These are phyloP conservation scores for Brachionus rubens DNA, from an alignment of 1,140 invertebrate genomes.

Conservation along the genomic window DNA sequence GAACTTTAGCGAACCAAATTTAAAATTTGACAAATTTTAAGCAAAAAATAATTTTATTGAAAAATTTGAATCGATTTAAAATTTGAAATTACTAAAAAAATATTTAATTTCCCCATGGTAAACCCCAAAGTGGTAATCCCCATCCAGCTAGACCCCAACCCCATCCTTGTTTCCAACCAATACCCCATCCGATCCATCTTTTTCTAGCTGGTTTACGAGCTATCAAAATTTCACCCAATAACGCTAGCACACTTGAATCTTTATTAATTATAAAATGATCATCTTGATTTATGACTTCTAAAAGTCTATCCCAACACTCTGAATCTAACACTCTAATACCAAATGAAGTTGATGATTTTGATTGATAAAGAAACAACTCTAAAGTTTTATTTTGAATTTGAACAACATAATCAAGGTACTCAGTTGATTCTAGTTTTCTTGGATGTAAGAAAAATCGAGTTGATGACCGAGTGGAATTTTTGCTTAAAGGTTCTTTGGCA, in stretches of 20 bases:
- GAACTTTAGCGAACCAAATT: too few species aligned
- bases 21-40: too few species aligned
- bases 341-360: too few species aligned
- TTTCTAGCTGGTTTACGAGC: neutral
- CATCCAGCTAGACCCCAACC: neutral
- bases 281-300: neutral
- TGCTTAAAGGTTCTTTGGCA: neutral
- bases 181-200: neutral
- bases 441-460: neutral
- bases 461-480: neutral
- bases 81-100: too few species aligned
- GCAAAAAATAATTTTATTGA: too few species aligned
- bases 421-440: neutral
- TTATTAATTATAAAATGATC: neutral
- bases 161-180: neutral
- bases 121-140: conserved; percentile 5
- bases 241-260: neutral
- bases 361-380: neutral
- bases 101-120: neutral
- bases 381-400: neutral
- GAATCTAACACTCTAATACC: neutral
- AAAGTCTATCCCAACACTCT: neutral
- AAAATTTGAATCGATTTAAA: neutral
- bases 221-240: neutral
- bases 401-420: neutral